These are phyloP conservation scores for Oryzias woworae DNA, from an alignment of 2,113 vertebrate species.

Conservation along the genomic window DNA sequence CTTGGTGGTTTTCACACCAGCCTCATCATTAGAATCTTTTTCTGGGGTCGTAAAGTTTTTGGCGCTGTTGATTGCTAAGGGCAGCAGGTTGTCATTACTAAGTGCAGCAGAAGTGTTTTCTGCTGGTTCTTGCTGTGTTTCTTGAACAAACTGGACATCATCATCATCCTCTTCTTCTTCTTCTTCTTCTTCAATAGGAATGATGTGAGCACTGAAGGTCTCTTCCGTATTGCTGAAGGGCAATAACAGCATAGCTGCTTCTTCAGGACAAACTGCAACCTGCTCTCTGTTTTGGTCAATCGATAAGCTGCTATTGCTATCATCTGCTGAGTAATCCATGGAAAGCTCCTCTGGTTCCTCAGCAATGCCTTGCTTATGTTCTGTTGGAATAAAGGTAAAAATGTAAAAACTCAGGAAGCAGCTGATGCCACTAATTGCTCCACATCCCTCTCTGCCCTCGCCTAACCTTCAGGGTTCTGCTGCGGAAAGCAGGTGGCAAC, in stretches of 20 bases:
- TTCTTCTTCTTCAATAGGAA: conserved; percentile 60
- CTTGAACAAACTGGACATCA: conserved; percentile 52
- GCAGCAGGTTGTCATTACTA: conserved; percentile 14
- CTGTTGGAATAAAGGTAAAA: conserved; percentile 31
- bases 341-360: conserved; percentile 23
- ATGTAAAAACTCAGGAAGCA: conserved; percentile 18
- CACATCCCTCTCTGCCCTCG: not conserved
- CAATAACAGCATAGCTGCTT: conserved; percentile 32
- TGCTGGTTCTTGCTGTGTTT: conserved; percentile 33
- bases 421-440: not conserved
- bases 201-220: conserved; percentile 48
- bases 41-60: conserved; percentile 15
- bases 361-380: conserved; percentile 10
- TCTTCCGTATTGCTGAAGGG: conserved; percentile 36
- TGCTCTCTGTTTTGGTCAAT: conserved; percentile 30
- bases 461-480: conserved; percentile 37
- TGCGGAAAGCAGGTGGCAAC: conserved; percentile 14
- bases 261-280: conserved; percentile 13
- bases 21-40: conserved; percentile 13
- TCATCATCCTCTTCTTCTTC: conserved; percentile 25
- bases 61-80: conserved; percentile 1
- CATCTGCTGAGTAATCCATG: not conserved
- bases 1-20: conserved; percentile 19
- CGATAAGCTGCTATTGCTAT: conserved; percentile 24
- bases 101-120: conserved; percentile 16